phyloP scores from a whole-genome alignment of 2,113 vertebrate genomes.

The Ondatra zibethicus region DNA sequence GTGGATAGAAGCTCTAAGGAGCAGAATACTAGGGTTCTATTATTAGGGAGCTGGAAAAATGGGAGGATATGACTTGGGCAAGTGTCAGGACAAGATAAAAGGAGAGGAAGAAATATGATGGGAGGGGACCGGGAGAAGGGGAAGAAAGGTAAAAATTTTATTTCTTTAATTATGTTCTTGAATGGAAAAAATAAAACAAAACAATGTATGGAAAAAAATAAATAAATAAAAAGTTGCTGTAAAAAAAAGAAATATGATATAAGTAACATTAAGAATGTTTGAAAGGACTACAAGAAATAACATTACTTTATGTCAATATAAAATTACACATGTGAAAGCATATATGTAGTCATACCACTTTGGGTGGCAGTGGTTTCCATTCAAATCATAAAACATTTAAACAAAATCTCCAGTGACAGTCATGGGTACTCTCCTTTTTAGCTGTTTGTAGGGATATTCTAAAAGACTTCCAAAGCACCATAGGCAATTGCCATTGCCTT shows the following conservation, averaged over 20 bases:
- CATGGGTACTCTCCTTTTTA: not conserved
- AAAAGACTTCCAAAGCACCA: not conserved
- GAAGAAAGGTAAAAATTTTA: no score
- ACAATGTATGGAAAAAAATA: no score
- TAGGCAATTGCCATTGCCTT: not conserved
- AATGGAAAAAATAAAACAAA: no score
- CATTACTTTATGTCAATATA: not conserved
- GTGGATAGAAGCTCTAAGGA: not conserved
- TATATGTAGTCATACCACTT: not conserved
- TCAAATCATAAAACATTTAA: not conserved
- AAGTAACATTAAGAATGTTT: not conserved
- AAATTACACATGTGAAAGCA: not conserved
- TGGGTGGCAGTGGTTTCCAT: not conserved
- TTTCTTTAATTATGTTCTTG: no score
- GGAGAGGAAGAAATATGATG: no score
- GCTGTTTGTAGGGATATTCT: not conserved
- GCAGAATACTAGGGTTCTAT: not conserved
- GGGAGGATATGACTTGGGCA: rapidly evolving
- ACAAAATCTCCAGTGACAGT: not conserved
- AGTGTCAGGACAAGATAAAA: not conserved
- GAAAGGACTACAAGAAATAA: not conserved
- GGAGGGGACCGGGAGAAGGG: no score
- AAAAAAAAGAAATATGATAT: no score
- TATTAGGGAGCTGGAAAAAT: not conserved
- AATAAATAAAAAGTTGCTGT: no score